These are phyloP conservation scores for Trissonchulus sp. DNA, from an alignment of 2,888 invertebrate species.

Conservation along the genomic window DNA sequence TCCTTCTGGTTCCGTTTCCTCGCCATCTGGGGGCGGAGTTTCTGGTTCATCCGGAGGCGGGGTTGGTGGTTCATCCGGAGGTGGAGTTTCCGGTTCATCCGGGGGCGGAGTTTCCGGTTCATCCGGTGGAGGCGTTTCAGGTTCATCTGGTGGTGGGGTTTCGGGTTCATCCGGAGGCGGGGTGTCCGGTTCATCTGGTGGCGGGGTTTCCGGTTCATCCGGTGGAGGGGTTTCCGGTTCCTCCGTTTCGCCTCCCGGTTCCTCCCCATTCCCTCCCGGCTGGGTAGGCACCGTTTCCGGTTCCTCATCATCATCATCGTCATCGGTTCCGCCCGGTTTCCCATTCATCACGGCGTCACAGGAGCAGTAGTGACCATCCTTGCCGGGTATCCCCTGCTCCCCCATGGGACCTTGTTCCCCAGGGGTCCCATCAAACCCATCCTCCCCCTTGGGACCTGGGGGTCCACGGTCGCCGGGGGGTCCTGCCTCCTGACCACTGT, in stretches of 20 bases:
- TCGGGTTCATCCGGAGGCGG: no score
- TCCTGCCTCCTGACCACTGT: background rate
- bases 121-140: no score
- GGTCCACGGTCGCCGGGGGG: background rate
- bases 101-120: no score
- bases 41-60: no score
- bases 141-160: no score
- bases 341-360: background rate
- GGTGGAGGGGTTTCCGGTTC: constrained; percentile 3
- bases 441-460: background rate
- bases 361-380: background rate
- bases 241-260: background rate
- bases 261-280: background rate
- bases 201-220: no score
- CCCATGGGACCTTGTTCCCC: background rate
- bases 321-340: background rate
- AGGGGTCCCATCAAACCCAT: background rate
- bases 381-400: background rate
- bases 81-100: no score
- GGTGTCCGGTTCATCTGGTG: no score
- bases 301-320: background rate
- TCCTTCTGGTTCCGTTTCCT: no score
- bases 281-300: background rate
- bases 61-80: no score
- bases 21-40: no score